phyloP scores from a whole-genome alignment of 2,888 invertebrate genomes.

The Pammene aurita region DNA sequence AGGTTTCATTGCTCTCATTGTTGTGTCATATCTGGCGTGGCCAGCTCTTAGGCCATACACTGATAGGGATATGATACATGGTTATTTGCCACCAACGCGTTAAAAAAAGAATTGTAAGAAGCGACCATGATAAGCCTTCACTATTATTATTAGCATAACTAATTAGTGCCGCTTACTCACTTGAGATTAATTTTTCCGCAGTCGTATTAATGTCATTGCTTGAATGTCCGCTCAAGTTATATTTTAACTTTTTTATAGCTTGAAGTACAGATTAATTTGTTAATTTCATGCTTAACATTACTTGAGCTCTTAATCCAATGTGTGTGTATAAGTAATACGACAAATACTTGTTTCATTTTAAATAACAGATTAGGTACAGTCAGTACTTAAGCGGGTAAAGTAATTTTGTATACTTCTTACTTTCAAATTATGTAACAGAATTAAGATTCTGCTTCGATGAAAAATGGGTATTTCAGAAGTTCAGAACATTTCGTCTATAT shows the following conservation, averaged over 20 bases:
- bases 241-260: slow-evolving; percentile 14
- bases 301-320: slow-evolving; percentile 10
- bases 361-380: no score
- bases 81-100: no score
- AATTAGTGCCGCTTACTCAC: slow-evolving; percentile 14
- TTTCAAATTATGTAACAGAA: background rate
- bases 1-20: no score
- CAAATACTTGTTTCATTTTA: background rate
- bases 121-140: background rate
- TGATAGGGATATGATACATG: no score
- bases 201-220: slow-evolving; percentile 25
- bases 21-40: no score
- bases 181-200: slow-evolving; percentile 20
- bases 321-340: no score
- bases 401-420: no score
- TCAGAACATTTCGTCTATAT: background rate
- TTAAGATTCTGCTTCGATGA: background rate
- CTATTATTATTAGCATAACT: background rate
- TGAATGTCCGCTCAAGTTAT: slow-evolving; percentile 17
- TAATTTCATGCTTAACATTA: slow-evolving; percentile 21
- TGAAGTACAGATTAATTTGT: slow-evolving; percentile 6
- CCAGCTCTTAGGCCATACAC: no score
- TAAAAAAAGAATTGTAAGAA: no score
- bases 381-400: no score
- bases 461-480: background rate